phyloP scores from a whole-genome alignment of 2,113 vertebrate species.

The Zosterops pallidus region DNA sequence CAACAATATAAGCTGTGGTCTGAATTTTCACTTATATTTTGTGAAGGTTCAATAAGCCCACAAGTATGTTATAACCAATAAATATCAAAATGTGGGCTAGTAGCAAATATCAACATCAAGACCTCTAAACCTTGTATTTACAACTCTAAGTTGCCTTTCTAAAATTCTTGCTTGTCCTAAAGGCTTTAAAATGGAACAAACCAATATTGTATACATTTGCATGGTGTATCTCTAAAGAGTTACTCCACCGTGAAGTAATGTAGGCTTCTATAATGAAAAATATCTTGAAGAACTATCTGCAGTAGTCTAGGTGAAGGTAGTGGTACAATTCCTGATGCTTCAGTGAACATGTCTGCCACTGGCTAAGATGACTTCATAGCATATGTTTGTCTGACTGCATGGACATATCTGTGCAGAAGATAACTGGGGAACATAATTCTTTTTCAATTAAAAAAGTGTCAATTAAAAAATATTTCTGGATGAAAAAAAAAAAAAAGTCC shows the following conservation, averaged over 20 bases:
- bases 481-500: fast-evolving
- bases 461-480: background rate
- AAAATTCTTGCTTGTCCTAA: background rate
- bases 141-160: background rate
- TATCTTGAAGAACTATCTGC: background rate
- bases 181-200: background rate
- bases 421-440: background rate
- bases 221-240: background rate
- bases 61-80: background rate
- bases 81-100: background rate
- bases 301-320: background rate
- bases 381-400: background rate
- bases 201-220: fast-evolving
- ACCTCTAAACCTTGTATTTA: background rate
- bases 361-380: background rate
- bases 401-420: background rate
- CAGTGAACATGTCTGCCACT: background rate
- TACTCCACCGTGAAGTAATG: background rate
- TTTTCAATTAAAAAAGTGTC: background rate
- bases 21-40: background rate
- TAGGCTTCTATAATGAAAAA: background rate
- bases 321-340: background rate
- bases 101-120: background rate
- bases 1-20: background rate
- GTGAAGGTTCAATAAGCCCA: background rate